These are phyloP conservation scores for Grallaria varia DNA, from an alignment of 2,113 vertebrate genomes.

Conservation along the genomic window DNA sequence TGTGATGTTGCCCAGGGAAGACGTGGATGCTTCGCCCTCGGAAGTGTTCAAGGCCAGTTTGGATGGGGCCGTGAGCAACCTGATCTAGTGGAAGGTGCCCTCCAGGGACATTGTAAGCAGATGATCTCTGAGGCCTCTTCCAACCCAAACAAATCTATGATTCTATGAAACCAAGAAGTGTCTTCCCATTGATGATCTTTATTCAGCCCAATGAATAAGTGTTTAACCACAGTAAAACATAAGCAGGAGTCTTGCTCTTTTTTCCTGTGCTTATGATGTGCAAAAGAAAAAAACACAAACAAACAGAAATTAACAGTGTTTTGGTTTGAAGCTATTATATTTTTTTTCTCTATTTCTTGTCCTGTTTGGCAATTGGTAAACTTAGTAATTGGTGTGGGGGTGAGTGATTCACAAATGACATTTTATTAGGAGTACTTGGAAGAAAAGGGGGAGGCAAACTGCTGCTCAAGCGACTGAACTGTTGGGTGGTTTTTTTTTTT, in stretches of 20 bases:
- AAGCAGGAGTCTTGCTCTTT: neutral
- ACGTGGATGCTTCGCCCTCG: neutral
- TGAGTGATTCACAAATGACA: neutral
- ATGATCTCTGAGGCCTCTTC: neutral
- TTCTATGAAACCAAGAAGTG: neutral
- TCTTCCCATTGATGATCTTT: neutral
- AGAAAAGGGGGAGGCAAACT: neutral
- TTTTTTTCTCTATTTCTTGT: neutral
- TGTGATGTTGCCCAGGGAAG: neutral
- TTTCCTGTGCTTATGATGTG: neutral
- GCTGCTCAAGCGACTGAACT: neutral
- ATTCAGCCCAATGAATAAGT: neutral
- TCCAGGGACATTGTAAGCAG: neutral
- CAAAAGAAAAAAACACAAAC: neutral
- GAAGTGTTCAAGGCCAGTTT: neutral
- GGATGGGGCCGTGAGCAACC: neutral
- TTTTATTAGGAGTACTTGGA: neutral
- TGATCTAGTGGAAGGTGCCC: neutral
- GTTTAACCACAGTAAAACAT: neutral
- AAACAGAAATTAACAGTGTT: neutral
- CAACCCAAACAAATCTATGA: neutral
- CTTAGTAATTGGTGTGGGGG: neutral
- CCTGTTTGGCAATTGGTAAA: neutral
- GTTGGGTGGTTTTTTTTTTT: neutral
- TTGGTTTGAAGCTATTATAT: neutral